Conservation (phyloP, 2,888 invertebrate species). For the Drosophila peninsularis region DNA sequence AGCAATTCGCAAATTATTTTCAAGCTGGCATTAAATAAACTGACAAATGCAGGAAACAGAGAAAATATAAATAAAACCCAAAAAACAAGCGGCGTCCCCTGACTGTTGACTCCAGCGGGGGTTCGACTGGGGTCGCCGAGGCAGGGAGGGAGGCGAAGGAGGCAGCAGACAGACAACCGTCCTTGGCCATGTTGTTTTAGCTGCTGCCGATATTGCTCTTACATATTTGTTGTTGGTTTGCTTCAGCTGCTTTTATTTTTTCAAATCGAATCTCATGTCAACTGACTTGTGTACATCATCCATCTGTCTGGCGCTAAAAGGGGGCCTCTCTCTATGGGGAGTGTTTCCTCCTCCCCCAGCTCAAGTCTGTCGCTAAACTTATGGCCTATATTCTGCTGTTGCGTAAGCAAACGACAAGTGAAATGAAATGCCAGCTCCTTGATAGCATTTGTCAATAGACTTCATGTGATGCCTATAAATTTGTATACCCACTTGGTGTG, state of each 20-base stretch:
- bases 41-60: slow-evolving; percentile 66
- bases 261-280: slow-evolving; percentile 79
- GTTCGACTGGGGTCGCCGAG: not conserved
- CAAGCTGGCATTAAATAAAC: slow-evolving; percentile 78
- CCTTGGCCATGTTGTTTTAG: slow-evolving; percentile 47
- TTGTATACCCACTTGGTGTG: slow-evolving; percentile 34
- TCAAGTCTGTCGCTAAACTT: slow-evolving; percentile 60
- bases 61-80: slow-evolving; percentile 24
- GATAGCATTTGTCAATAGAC: slow-evolving; percentile 80
- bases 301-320: slow-evolving; percentile 12
- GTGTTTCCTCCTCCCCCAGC: not conserved
- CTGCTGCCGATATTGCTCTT: slow-evolving; percentile 58
- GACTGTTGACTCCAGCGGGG: slow-evolving; percentile 18
- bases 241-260: slow-evolving; percentile 37
- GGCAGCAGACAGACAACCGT: slow-evolving; percentile 41
- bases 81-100: slow-evolving; percentile 35
- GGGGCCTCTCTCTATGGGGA: not conserved
- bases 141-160: not conserved
- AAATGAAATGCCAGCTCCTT: slow-evolving; percentile 75
- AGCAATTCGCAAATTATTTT: slow-evolving; percentile 80
- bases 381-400: slow-evolving; percentile 74
- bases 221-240: slow-evolving; percentile 65
- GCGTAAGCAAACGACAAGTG: slow-evolving; percentile 70
- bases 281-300: slow-evolving; percentile 71
- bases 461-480: slow-evolving; percentile 66